These are phyloP conservation scores for Psettodes erumei DNA, from an alignment of 2,113 vertebrate genomes.

Conservation along the genomic window DNA sequence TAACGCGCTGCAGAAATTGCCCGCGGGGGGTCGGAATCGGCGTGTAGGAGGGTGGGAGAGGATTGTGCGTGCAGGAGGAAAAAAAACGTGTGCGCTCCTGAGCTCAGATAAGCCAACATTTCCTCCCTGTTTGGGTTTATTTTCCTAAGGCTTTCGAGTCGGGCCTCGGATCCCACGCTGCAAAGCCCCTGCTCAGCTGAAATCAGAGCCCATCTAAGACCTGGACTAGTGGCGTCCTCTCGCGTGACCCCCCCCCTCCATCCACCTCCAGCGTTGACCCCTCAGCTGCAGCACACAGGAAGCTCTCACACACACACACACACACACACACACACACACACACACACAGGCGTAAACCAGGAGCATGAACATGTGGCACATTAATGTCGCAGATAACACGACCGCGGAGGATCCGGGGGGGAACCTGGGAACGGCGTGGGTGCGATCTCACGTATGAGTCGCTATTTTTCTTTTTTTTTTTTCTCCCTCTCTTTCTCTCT, in stretches of 20 bases:
- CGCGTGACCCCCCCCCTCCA: conserved; percentile 66
- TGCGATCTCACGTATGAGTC: conserved; percentile 60
- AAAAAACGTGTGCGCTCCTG: conserved; percentile 52
- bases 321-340: neutral
- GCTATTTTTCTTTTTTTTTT: conserved; percentile 75
- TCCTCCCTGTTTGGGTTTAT: conserved; percentile 79
- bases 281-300: conserved; percentile 49
- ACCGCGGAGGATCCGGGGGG: conserved; percentile 44
- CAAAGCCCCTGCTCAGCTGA: conserved; percentile 64
- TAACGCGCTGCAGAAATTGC: conserved; percentile 54
- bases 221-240: conserved; percentile 72
- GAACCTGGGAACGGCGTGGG: conserved; percentile 79
- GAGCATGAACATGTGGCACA: neutral
- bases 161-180: conserved; percentile 68
- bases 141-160: conserved; percentile 71
- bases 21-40: conserved; percentile 62
- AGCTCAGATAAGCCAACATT: conserved; percentile 81
- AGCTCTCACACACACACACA: neutral
- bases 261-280: conserved; percentile 67
- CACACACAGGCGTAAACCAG: neutral
- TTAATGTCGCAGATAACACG: conserved; percentile 22
- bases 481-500: conserved; percentile 73
- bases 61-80: conserved; percentile 52
- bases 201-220: conserved; percentile 62
- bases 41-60: conserved; percentile 66